phyloP scores from a whole-genome alignment of 2,888 invertebrate species.

The Rugalucina vietnamica region DNA sequence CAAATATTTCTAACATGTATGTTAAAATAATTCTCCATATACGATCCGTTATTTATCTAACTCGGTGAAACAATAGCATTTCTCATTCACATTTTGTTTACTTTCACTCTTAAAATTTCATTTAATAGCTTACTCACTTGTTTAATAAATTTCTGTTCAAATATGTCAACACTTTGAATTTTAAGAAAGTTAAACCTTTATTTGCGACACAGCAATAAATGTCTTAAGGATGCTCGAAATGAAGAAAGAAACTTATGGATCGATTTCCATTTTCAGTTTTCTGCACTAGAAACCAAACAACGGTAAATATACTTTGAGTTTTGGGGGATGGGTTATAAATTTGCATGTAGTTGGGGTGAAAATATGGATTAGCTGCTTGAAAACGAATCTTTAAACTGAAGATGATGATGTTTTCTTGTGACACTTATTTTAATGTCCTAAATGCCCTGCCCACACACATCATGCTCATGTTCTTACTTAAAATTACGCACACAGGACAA shows the following conservation, averaged over 20 bases:
- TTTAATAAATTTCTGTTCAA: neutral
- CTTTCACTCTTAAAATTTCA: neutral
- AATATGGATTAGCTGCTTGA: too few species aligned
- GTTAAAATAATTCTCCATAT: neutral
- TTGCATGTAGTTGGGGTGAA: too few species aligned
- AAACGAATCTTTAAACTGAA: too few species aligned
- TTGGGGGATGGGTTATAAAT: too few species aligned
- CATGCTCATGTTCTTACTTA: too few species aligned
- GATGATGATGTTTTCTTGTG: too few species aligned
- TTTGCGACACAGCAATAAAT: neutral
- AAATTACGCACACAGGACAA: too few species aligned
- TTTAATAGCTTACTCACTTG: neutral
- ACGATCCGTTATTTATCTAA: neutral
- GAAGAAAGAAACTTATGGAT: neutral
- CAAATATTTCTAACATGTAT: neutral
- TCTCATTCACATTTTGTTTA: neutral
- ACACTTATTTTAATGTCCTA: too few species aligned
- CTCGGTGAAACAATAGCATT: neutral
- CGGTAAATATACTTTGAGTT: too few species aligned
- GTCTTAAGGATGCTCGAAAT: neutral
- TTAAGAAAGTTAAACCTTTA: neutral
- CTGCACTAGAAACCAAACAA: too few species aligned
- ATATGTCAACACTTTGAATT: neutral
- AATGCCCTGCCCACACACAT: too few species aligned
- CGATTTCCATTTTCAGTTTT: too few species aligned